Evolutionary conservation across 2,797 vertebrate genomes (phyloP).

Genomic region (Myotis planiceps): DNA sequence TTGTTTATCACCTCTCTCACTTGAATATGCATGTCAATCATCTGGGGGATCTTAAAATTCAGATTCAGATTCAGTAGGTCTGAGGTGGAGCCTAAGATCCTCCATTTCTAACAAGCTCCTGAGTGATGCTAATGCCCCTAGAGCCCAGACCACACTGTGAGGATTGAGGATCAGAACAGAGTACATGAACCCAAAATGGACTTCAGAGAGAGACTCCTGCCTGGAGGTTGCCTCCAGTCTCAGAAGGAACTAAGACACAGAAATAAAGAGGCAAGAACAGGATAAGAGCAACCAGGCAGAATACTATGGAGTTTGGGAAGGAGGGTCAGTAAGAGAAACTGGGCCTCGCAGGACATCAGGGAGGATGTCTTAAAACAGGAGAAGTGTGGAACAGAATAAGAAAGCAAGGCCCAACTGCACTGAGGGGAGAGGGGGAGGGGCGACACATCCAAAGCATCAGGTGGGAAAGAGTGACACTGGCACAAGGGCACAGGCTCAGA

Average conservation of each 20-base stretch:
- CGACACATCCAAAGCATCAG: background rate
- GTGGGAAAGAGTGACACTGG: background rate
- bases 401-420: background rate
- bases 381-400: background rate
- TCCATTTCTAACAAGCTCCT: conserved; percentile 18
- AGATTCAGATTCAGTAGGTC: background rate
- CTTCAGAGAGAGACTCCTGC: background rate
- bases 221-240: background rate
- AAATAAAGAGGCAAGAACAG: background rate
- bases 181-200: background rate
- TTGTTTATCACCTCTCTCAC: background rate
- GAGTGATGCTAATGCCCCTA: background rate
- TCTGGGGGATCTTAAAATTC: conserved; percentile 21
- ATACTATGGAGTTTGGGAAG: background rate
- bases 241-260: background rate
- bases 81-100: background rate
- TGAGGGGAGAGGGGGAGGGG: background rate
- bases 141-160: background rate
- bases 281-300: background rate
- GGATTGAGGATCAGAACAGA: background rate
- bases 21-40: background rate
- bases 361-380: background rate
- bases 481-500: background rate
- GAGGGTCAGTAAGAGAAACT: background rate
- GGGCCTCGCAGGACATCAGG: background rate